Conservation (phyloP, 2,113 vertebrate genomes). For the Mesembrinibis cayennensis region DNA sequence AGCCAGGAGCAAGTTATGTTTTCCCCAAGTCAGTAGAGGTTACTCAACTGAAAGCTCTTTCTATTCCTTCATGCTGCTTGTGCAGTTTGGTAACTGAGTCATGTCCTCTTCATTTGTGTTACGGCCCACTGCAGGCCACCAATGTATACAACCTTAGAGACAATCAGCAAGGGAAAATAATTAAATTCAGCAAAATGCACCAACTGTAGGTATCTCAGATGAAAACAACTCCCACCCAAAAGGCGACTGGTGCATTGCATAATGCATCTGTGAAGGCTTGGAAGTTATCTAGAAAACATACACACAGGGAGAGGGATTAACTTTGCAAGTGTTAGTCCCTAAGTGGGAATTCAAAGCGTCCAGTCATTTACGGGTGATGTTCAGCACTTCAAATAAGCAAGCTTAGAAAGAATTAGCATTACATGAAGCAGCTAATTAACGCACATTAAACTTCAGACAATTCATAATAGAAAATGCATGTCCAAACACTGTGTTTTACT, state of each 20-base stretch:
- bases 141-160: not conserved
- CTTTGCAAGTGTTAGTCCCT: not conserved
- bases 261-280: not conserved
- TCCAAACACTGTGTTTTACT: not conserved
- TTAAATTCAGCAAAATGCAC: not conserved
- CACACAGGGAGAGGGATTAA: not conserved
- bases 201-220: not conserved
- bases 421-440: not conserved
- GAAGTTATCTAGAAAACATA: not conserved
- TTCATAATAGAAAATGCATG: not conserved
- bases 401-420: not conserved
- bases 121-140: not conserved
- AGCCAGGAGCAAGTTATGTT: not conserved
- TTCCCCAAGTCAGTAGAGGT: not conserved
- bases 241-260: fast-evolving
- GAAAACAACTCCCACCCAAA: not conserved
- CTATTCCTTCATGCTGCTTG: not conserved
- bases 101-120: not conserved
- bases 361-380: not conserved
- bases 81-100: not conserved
- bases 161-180: not conserved
- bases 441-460: not conserved
- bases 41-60: not conserved
- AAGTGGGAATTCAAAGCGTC: not conserved
- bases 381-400: not conserved